Conservation (phyloP, 2,888 invertebrate species). For the Lithodes maja region DNA sequence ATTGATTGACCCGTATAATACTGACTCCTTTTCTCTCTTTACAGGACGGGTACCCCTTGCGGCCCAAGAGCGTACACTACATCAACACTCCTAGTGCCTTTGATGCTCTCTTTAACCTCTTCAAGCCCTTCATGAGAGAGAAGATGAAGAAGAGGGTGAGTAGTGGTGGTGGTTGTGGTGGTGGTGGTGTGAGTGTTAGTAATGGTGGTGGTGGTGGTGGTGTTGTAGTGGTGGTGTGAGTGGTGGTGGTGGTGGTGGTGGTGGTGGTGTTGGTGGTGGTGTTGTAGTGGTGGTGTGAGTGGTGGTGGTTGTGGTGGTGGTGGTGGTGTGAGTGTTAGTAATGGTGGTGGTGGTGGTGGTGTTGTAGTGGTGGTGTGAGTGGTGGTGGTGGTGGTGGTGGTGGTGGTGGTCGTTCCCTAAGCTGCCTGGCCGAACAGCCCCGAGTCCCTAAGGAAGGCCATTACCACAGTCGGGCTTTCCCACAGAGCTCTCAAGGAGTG, state of each 20-base stretch:
- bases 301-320: neutral
- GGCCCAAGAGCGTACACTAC: conserved; percentile 79
- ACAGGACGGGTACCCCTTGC: conserved; percentile 79
- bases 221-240: neutral
- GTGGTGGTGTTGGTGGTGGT: conserved; percentile 9
- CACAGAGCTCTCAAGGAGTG: too few species aligned
- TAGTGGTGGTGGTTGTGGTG: neutral
- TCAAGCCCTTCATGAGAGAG: conserved; percentile 80
- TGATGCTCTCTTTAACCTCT: conserved; percentile 78
- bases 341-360: conserved; percentile 1
- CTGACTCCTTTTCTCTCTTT: neutral
- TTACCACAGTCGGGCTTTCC: too few species aligned
- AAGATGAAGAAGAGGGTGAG: conserved; percentile 78
- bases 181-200: neutral
- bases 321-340: neutral
- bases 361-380: neutral
- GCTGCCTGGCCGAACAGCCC: too few species aligned
- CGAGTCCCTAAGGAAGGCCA: too few species aligned
- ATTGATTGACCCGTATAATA: too few species aligned
- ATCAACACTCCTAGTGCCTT: conserved; percentile 79
- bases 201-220: neutral
- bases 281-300: neutral
- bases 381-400: neutral
- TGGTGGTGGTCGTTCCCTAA: neutral
- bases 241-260: neutral